These are phyloP conservation scores for Ephestia elutella DNA, from an alignment of 1,140 invertebrate species.

Conservation along the genomic window DNA sequence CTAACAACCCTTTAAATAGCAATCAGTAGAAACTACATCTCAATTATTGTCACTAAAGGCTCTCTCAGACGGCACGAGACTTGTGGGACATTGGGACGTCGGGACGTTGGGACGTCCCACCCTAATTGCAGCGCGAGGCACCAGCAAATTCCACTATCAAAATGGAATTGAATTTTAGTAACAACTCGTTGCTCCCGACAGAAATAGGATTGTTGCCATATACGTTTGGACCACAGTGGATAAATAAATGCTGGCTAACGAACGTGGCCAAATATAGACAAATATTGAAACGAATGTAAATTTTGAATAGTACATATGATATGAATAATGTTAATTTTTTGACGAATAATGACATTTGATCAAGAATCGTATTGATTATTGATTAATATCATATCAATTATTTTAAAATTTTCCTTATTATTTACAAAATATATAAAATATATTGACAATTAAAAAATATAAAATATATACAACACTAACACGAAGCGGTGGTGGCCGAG, in stretches of 20 bases:
- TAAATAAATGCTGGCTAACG: neutral
- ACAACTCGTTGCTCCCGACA: neutral
- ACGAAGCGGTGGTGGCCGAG: too few species aligned
- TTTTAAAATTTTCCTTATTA: too few species aligned
- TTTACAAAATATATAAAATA: too few species aligned
- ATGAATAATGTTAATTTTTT: too few species aligned
- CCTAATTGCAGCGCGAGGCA: neutral
- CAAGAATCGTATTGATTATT: too few species aligned
- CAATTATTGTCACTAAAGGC: constrained; percentile 25
- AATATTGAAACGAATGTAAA: too few species aligned
- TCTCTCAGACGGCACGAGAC: constrained; percentile 10
- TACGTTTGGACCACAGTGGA: neutral
- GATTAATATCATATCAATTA: too few species aligned
- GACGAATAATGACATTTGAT: too few species aligned
- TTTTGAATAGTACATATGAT: too few species aligned
- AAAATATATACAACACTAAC: too few species aligned
- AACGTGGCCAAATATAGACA: neutral
- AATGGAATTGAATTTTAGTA: constrained; percentile 5
- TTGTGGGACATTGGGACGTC: neutral
- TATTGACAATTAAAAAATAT: too few species aligned
- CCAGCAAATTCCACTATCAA: constrained; percentile 2
- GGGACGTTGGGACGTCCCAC: neutral
- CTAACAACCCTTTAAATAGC: constrained; percentile 28
- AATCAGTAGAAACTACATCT: constrained; percentile 25
- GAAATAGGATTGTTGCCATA: constrained; percentile 2